phyloP scores from a whole-genome alignment of 2,888 invertebrate genomes.

The Cremastinae sp. region DNA sequence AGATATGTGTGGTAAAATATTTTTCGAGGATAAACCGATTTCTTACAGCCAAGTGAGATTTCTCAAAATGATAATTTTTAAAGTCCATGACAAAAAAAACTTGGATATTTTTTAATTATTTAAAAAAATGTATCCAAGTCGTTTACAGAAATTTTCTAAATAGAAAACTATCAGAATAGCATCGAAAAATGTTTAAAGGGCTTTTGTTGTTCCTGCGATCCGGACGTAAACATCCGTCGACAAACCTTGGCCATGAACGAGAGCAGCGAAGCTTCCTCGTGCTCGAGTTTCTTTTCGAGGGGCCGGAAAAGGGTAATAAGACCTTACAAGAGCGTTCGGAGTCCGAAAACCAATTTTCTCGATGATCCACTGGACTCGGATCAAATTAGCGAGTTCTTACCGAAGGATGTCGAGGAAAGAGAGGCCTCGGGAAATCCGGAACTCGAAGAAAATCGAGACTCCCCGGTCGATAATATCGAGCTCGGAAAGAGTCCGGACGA shows the following conservation, averaged over 20 bases:
- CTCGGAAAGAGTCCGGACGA: conserved; percentile 1
- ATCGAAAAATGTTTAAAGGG: conserved; percentile 72
- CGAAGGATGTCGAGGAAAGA: background rate
- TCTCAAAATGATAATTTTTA: background rate
- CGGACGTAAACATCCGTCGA: conserved; percentile 69
- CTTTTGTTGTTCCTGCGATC: conserved; percentile 82
- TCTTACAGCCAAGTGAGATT: conserved; percentile 78
- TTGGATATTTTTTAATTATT: no score
- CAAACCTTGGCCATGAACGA: conserved; percentile 64
- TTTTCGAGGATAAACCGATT: conserved; percentile 77
- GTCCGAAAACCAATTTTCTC: conserved; percentile 14
- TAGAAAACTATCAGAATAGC: background rate
- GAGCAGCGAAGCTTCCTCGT: conserved; percentile 27
- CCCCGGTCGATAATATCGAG: conserved; percentile 5
- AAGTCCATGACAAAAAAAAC: no score
- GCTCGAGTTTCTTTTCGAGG: conserved; percentile 44
- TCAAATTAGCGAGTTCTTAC: conserved; percentile 2
- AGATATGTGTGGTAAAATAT: conserved; percentile 80
- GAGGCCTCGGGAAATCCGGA: background rate
- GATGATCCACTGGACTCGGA: conserved; percentile 21
- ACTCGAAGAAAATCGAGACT: background rate
- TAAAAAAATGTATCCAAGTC: no score
- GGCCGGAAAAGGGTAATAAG: conserved; percentile 22
- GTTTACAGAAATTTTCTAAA: background rate
- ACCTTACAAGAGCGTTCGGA: conserved; percentile 46